A percentile compares a stretch with the other conserved stretches of the same genome.
Conservation (phyloP, 2,797 vertebrate species). For the Margarornis squamiger region DNA sequence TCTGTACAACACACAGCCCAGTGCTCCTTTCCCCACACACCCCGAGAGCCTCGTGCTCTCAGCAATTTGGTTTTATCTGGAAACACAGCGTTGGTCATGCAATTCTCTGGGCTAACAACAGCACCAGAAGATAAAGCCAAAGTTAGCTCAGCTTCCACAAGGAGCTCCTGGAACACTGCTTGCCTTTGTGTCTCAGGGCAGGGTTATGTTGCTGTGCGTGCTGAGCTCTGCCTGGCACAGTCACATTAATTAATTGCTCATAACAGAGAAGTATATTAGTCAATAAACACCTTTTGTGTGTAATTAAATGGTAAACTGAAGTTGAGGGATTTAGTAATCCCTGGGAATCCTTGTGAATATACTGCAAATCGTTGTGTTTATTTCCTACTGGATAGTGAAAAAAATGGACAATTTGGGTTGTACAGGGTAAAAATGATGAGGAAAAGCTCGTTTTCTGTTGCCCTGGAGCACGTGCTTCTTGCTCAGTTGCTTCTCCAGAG, state of each 20-base stretch:
- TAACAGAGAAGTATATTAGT: not conserved
- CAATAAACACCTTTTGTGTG: slow-evolving; percentile 1
- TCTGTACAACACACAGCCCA: not conserved
- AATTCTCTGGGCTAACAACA: not conserved
- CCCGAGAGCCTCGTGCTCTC: not conserved
- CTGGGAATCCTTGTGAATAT: not conserved
- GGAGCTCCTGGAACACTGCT: not conserved
- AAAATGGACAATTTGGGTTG: not conserved
- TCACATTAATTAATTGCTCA: slow-evolving; percentile 23
- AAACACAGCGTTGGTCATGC: not conserved
- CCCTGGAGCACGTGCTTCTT: not conserved
- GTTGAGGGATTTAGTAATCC: not conserved
- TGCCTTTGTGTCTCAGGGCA: not conserved
- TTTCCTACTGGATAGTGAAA: not conserved
- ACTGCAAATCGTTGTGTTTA: not conserved
- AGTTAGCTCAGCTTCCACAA: not conserved
- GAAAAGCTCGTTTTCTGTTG: not conserved
- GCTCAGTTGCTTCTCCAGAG: not conserved
- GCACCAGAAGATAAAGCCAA: not conserved
- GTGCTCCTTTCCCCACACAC: not conserved
- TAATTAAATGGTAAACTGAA: slow-evolving; percentile 29
- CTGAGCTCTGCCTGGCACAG: not conserved
- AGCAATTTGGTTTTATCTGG: not conserved
- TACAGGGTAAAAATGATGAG: not conserved
- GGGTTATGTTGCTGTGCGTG: not conserved